Evolutionary conservation across 2,888 invertebrate species (phyloP).

Genomic region (Tenthredo scrophulariae): DNA sequence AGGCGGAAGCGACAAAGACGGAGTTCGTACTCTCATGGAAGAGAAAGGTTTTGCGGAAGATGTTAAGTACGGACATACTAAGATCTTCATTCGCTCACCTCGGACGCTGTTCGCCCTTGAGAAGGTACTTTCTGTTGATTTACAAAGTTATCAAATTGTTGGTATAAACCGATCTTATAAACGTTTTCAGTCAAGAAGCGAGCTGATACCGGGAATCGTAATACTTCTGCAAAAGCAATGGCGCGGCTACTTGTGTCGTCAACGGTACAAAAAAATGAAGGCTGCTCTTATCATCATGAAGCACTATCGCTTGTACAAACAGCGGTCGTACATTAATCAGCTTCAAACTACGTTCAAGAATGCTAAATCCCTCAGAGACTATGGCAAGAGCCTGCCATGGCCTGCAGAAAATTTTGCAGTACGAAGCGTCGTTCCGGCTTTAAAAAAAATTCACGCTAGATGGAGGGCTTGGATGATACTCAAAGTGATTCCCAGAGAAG

Average conservation of each 20-base stretch:
- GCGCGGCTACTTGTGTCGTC: constrained; percentile 89
- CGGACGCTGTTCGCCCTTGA: constrained; percentile 95
- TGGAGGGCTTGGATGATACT: constrained; percentile 95
- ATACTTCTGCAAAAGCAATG: constrained; percentile 97
- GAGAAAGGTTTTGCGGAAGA: constrained; percentile 89
- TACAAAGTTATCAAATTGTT: neutral
- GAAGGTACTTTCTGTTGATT: constrained; percentile 76
- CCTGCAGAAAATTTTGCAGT: constrained; percentile 88
- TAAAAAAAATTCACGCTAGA: constrained; percentile 84
- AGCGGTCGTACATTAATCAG: constrained; percentile 85
- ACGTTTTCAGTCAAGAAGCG: constrained; percentile 84
- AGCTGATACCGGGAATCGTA: constrained; percentile 94
- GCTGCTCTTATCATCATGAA: constrained; percentile 91
- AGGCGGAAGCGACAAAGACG: constrained; percentile 88
- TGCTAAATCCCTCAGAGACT: constrained; percentile 85
- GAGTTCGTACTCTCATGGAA: constrained; percentile 90
- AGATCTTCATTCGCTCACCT: constrained; percentile 96
- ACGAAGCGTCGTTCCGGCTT: constrained; percentile 81
- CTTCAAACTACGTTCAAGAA: constrained; percentile 84
- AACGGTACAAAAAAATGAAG: constrained; percentile 90
- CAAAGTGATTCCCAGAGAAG: constrained; percentile 87
- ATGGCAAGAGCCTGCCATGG: constrained; percentile 90
- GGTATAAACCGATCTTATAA: constrained; percentile 29
- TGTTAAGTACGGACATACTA: constrained; percentile 96
- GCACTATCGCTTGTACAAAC: constrained; percentile 89